Evolutionary conservation across 1,140 invertebrate species (phyloP).

Genomic region (Conus ventricosus): DNA sequence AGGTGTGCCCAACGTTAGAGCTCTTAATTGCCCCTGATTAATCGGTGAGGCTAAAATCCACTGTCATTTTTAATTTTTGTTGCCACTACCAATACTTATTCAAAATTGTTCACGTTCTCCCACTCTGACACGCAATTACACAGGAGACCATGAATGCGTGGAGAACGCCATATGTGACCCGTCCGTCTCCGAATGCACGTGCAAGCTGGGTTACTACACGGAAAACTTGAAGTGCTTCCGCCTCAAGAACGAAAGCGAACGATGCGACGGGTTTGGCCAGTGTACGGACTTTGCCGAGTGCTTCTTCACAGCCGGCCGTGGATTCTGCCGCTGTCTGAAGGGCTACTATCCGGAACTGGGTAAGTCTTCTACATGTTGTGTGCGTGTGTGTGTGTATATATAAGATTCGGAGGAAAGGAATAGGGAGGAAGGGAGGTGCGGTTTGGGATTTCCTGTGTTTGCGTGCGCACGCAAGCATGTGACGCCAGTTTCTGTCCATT

Average conservation of each 20-base stretch:
- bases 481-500: too few species aligned
- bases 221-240: constrained; percentile 24
- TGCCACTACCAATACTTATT: too few species aligned
- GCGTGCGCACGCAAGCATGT: too few species aligned
- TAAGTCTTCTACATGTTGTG: neutral
- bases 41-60: too few species aligned
- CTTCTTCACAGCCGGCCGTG: neutral
- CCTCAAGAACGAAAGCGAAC: neutral
- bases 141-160: constrained; percentile 21
- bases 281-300: constrained; percentile 35
- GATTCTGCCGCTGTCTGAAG: constrained; percentile 18
- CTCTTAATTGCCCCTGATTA: too few species aligned
- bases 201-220: constrained; percentile 20
- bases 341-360: constrained; percentile 25
- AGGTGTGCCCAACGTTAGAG: too few species aligned
- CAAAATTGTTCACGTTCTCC: too few species aligned
- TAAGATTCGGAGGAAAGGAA: neutral
- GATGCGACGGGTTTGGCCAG: neutral
- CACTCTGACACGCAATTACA: too few species aligned
- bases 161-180: constrained; percentile 13
- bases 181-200: neutral
- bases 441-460: too few species aligned
- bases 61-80: too few species aligned
- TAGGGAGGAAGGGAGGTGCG: neutral
- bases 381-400: neutral